phyloP scores from a whole-genome alignment of 1,140 invertebrate species.

The Phenacoccus solenopsis region DNA sequence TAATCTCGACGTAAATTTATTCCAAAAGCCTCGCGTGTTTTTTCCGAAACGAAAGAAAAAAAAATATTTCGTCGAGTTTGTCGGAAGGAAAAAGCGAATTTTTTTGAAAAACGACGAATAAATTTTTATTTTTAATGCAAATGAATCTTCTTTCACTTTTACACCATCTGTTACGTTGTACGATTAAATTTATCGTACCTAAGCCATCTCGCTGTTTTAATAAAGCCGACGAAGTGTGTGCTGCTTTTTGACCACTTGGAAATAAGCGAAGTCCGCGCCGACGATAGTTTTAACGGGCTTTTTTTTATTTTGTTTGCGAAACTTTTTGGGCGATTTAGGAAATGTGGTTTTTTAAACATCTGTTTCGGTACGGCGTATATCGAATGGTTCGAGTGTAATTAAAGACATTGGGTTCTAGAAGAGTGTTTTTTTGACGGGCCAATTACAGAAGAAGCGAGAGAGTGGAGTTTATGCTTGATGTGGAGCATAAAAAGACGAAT shows the following conservation, averaged over 20 bases:
- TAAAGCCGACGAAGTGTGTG: background rate
- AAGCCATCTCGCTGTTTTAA: background rate
- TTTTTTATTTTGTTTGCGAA: background rate
- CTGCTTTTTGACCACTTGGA: background rate
- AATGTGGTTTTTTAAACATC: background rate
- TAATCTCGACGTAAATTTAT: background rate
- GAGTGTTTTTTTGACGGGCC: no score
- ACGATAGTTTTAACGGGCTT: background rate
- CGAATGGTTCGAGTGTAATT: no score
- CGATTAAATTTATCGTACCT: constrained; percentile 2
- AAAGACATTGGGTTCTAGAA: no score
- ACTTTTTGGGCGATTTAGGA: background rate
- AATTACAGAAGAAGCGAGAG: no score
- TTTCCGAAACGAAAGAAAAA: no score
- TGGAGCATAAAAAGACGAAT: background rate
- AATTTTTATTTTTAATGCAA: constrained; percentile 4
- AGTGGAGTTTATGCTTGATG: no score
- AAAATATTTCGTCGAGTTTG: no score
- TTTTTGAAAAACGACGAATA: background rate
- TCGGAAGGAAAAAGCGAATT: no score
- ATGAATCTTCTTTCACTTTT: background rate
- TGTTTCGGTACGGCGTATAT: no score
- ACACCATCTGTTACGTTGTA: background rate
- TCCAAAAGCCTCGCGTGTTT: background rate
- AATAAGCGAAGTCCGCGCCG: background rate